Percentiles rank a stretch among this genome's conserved stretches.
These are phyloP conservation scores for Orthosia cruda DNA, from an alignment of 2,888 invertebrate species.

Conservation along the genomic window DNA sequence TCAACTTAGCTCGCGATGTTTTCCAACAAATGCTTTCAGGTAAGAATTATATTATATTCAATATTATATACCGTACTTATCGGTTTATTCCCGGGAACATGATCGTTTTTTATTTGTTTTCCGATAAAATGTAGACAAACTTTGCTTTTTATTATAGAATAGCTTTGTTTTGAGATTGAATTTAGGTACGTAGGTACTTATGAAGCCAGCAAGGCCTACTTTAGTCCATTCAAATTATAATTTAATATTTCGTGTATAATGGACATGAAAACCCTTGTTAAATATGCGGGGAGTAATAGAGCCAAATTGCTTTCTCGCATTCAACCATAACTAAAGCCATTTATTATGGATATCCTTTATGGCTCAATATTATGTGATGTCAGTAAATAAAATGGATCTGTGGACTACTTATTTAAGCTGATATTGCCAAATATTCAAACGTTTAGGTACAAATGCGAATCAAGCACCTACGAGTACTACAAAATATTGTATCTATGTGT, in stretches of 20 bases:
- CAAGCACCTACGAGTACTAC: not conserved
- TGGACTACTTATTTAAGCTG: not conserved
- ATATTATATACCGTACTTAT: conserved; percentile 29
- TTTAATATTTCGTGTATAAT: conserved; percentile 36
- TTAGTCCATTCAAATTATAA: conserved; percentile 30
- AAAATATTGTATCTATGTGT: not conserved
- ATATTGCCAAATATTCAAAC: not conserved
- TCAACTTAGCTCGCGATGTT: conserved; percentile 40
- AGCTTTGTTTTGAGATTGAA: conserved; percentile 7
- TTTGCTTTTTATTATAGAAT: conserved; percentile 20
- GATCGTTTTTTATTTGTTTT: conserved; percentile 28
- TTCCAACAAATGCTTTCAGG: conserved; percentile 42
- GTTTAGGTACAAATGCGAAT: no score
- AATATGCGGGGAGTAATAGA: conserved; percentile 32
- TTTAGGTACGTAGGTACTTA: conserved; percentile 3
- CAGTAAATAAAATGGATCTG: not conserved
- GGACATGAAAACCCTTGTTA: conserved; percentile 24
- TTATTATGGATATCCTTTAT: conserved; percentile 3
- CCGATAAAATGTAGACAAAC: conserved; percentile 6
- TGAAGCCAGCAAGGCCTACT: not conserved
- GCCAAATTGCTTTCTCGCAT: conserved; percentile 35
- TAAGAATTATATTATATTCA: conserved; percentile 42
- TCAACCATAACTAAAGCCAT: conserved; percentile 17
- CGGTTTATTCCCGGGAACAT: conserved; percentile 17
- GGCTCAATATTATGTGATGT: conserved; percentile 5